Percentiles rank a stretch among this genome's conserved stretches.
phyloP scores from a whole-genome alignment of 2,113 vertebrate genomes.

The Zootoca vivipara region DNA sequence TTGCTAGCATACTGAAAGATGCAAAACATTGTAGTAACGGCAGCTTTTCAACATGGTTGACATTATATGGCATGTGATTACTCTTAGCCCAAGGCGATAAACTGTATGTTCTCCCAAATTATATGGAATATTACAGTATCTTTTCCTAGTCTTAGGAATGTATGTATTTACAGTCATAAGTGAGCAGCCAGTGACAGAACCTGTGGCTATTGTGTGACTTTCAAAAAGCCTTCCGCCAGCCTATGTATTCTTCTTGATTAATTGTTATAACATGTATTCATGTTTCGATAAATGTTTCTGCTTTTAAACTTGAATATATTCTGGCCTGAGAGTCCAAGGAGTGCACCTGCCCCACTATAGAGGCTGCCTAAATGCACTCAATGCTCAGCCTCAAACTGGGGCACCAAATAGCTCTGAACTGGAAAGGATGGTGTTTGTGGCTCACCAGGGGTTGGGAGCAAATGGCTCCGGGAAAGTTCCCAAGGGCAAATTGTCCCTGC shows the following conservation, averaged over 20 bases:
- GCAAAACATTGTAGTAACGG: constrained; percentile 47
- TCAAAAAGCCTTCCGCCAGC: neutral
- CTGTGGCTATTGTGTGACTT: neutral
- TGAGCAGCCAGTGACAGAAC: neutral
- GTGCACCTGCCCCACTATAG: neutral
- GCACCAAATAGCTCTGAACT: neutral
- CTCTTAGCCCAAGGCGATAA: constrained; percentile 49
- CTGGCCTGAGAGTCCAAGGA: neutral
- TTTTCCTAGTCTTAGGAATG: constrained; percentile 29
- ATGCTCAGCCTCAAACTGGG: neutral
- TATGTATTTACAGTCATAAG: constrained; percentile 6
- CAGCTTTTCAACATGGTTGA: constrained; percentile 52
- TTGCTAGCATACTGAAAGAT: constrained; percentile 14
- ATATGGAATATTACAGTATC: constrained; percentile 36
- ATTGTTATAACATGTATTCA: neutral
- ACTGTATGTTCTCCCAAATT: constrained; percentile 26
- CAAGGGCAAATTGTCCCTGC: neutral
- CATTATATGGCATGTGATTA: constrained; percentile 47
- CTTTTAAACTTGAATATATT: neutral
- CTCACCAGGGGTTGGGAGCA: neutral
- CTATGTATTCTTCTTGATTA: neutral
- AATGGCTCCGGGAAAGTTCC: neutral
- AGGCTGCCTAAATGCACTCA: neutral
- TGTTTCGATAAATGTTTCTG: neutral
- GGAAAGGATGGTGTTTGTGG: neutral